Base-by-base conservation (phyloP, 2,113 vertebrate species). In the Siniperca chuatsi region DNA sequence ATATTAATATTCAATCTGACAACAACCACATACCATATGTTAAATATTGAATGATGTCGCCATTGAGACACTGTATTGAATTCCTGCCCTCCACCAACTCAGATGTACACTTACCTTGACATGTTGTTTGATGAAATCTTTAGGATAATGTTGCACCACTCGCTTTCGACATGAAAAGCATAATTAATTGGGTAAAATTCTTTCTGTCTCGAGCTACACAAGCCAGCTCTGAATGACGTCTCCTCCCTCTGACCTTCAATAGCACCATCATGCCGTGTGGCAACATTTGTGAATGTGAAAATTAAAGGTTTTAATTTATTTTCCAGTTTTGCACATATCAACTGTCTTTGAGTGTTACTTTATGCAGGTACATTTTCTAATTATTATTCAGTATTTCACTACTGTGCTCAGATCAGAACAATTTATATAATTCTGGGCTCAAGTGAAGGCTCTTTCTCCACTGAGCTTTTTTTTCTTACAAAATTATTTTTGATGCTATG, bases 71-170 rank as follows among this genome's bases (percentile, higher is more conserved):
- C 7, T 8, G 8, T 16, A 25, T 78, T 55, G 6, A 65, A 48
- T 21, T 57, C 8, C 20, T 78, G 21, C 2, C 29, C 25, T 44
- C 33, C 10, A 16, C 2, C 29, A 20, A n/a, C n/a, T 73, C 33
- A 42, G 21, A 23, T 71, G 21, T 21, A 6, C 35, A 70, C 50
- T 44, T 69, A 42, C 46, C 16, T 48, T 40, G 46, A 64, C 16
- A 42, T 23, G 64, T 15, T 35, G 25, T 54, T 48, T 40, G 44
- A 76, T 76, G 48, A 70, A 76, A 85, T 58, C 16, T 64, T 23
- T 18, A 48, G 40, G 37, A 52, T 58, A 58, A 40, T 57, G 16
- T 57, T 65, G 71, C 65, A 76, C 50, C 65, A 65, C 8, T 75
- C 12, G 2, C 70, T 33, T 23, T n/a, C n/a, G 21, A 44, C 55